A percentile compares a stretch with the other conserved stretches of the same genome.
These are phyloP conservation scores for Cheirogaleus medius DNA, from an alignment of 2,113 vertebrate genomes.

Conservation along the genomic window DNA sequence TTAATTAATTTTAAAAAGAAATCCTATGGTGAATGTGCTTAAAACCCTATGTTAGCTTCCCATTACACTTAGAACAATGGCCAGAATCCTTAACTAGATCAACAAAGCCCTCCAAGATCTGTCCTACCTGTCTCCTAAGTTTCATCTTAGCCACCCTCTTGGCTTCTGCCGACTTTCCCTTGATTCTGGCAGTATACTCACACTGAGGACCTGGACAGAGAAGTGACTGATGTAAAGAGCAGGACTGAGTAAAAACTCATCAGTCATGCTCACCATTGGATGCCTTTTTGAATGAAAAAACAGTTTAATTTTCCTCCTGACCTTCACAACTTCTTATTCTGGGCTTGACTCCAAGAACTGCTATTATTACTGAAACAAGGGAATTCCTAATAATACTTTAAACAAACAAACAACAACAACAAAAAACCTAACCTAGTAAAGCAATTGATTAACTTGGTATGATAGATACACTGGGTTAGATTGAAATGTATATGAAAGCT, in stretches of 20 bases:
- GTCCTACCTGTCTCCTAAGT: not conserved
- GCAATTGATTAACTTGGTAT: not conserved
- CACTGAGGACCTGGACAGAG: not conserved
- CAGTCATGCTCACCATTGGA: not conserved
- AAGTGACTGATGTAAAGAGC: not conserved
- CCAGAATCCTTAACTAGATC: not conserved
- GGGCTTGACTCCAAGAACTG: not conserved
- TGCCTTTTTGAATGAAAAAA: not conserved
- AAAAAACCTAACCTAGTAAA: not conserved
- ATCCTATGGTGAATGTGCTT: not conserved
- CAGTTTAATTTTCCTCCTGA: slow-evolving; percentile 21
- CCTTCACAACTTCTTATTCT: not conserved
- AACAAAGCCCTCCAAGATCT: not conserved
- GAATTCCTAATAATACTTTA: not conserved
- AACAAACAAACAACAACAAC: no score
- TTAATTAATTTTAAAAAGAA: no score
- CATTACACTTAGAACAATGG: not conserved
- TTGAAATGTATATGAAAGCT: not conserved
- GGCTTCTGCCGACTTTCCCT: not conserved
- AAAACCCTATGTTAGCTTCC: not conserved
- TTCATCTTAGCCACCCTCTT: not conserved
- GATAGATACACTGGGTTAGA: not conserved
- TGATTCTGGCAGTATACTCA: not conserved
- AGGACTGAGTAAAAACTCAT: not conserved
- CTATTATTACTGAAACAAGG: not conserved